Conservation (phyloP, 2,113 vertebrate genomes). For the Hippocampus mohnikei region DNA sequence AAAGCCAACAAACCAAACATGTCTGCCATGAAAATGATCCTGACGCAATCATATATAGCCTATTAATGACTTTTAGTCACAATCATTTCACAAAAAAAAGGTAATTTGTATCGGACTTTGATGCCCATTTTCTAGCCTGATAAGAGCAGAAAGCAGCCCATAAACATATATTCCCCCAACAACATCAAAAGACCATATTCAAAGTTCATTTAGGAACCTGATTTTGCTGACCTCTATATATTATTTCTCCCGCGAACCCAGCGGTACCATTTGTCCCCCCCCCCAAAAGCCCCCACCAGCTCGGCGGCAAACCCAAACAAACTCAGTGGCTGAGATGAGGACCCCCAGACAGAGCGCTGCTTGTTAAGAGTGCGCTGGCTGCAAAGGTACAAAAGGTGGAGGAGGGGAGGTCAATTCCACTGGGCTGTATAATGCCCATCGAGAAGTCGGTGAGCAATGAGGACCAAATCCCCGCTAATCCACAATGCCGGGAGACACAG, state of each 20-base stretch:
- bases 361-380: slow-evolving; percentile 41
- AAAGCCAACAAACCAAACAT: too few relatives aligned
- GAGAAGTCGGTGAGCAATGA: slow-evolving; percentile 50
- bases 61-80: too few relatives aligned
- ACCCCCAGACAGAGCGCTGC: slow-evolving; percentile 21
- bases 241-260: slow-evolving; percentile 16
- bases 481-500: slow-evolving; percentile 44
- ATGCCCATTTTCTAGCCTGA: not conserved
- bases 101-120: not conserved
- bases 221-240: not conserved
- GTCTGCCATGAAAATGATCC: too few relatives aligned
- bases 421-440: slow-evolving; percentile 41
- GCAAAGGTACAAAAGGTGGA: slow-evolving; percentile 45
- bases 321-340: slow-evolving; percentile 26
- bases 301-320: slow-evolving; percentile 14
- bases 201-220: slow-evolving; percentile 7
- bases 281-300: not conserved
- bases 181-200: slow-evolving; percentile 5
- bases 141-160: not conserved
- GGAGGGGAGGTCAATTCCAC: slow-evolving; percentile 48
- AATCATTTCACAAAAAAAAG: too few relatives aligned
- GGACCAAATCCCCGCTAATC: slow-evolving; percentile 64
- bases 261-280: slow-evolving; percentile 17
- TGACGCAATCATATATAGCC: too few relatives aligned
- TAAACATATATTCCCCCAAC: not conserved